These are phyloP conservation scores for Tenthredo livida DNA, from an alignment of 2,888 invertebrate genomes.

Conservation along the genomic window DNA sequence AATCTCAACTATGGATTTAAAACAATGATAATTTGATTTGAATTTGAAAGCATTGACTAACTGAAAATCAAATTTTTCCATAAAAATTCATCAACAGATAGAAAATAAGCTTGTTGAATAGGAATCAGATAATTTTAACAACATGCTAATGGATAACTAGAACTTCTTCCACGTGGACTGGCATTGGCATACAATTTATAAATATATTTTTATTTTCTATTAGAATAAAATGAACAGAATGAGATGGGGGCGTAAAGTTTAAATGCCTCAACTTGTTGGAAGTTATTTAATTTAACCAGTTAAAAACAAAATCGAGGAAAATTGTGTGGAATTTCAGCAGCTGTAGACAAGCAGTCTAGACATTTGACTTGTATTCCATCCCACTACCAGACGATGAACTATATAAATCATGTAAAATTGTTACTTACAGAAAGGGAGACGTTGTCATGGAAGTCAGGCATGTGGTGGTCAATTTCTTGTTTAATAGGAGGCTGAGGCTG, in stretches of 20 bases:
- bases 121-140: neutral
- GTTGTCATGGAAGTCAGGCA: constrained; percentile 78
- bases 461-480: constrained; percentile 82
- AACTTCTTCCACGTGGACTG: neutral
- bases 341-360: constrained; percentile 52
- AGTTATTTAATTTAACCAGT: neutral
- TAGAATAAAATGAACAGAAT: neutral
- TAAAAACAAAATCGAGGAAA: neutral
- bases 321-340: neutral
- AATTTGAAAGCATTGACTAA: neutral
- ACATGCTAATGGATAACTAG: neutral
- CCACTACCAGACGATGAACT: constrained; percentile 29
- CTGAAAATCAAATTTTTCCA: neutral
- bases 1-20: neutral
- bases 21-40: neutral
- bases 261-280: neutral
- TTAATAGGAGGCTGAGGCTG: constrained; percentile 81
- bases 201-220: neutral
- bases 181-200: neutral
- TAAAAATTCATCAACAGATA: neutral
- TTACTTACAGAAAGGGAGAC: constrained; percentile 77
- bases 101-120: constrained; percentile 1
- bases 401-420: neutral
- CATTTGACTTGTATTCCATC: neutral
- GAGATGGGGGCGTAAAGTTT: neutral